A percentile compares a stretch with the other conserved stretches of the same genome.
Conservation (phyloP, 2,113 vertebrate species). For the Plestiodon gilberti region DNA sequence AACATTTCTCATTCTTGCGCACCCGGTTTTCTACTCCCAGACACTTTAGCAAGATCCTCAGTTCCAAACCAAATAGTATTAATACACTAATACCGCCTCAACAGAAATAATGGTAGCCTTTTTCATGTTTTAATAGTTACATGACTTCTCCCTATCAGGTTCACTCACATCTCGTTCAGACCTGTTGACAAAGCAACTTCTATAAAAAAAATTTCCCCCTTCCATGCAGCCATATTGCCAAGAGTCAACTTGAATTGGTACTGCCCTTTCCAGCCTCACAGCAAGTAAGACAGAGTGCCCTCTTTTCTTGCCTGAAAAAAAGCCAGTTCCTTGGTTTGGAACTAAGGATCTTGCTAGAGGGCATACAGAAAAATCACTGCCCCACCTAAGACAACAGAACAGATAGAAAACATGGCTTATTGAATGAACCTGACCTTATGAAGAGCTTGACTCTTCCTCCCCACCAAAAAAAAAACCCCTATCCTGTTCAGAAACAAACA, state of each 20-base stretch:
- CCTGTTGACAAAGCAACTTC: neutral
- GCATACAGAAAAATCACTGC: neutral
- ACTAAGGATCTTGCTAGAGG: too few species aligned
- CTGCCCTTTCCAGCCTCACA: neutral
- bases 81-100: neutral
- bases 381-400: neutral
- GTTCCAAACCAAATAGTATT: neutral
- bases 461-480: neutral
- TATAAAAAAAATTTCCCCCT: neutral
- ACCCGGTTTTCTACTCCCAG: neutral
- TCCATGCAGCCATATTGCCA: neutral
- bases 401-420: neutral
- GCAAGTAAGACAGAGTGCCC: neutral
- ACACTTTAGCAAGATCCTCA: neutral
- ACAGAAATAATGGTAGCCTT: neutral
- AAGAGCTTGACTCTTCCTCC: neutral
- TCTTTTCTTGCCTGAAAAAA: neutral
- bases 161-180: neutral
- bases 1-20: neutral
- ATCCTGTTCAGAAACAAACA: neutral
- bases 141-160: neutral
- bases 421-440: neutral
- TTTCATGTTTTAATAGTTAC: neutral
- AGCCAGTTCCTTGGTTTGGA: too few species aligned
- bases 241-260: neutral